Evolutionary conservation across 2,888 invertebrate species (phyloP).

Genomic region (Helicoverpa assulta): DNA sequence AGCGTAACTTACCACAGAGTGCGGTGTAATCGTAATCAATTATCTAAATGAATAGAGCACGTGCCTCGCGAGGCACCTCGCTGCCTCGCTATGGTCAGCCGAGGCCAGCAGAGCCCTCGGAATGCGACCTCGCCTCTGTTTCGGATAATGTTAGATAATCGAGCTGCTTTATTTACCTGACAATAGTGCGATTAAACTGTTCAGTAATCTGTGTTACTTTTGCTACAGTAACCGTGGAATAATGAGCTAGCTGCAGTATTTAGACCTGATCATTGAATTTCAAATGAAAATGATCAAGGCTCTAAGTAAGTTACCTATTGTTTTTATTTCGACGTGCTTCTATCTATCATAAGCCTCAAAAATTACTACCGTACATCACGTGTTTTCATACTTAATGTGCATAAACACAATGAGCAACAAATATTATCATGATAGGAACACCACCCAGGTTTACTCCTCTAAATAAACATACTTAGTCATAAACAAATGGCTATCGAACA

Average conservation of each 20-base stretch:
- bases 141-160: constrained; percentile 43
- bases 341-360: too few species aligned
- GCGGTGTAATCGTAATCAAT: constrained; percentile 40
- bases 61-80: not conserved
- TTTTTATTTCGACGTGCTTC: too few species aligned
- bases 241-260: constrained; percentile 1
- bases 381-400: too few species aligned
- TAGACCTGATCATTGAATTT: constrained; percentile 2
- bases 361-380: too few species aligned
- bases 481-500: constrained; percentile 13
- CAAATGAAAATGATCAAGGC: not conserved
- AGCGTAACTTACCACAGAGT: constrained; percentile 1
- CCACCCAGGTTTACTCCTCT: not conserved
- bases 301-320: too few species aligned
- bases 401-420: not conserved
- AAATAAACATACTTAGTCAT: constrained; percentile 14
- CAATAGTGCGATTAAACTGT: constrained; percentile 25
- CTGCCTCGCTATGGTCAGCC: constrained; percentile 28
- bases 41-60: constrained; percentile 22
- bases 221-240: not conserved
- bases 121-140: constrained; percentile 48
- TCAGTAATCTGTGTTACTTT: not conserved
- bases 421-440: not conserved
- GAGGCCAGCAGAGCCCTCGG: constrained; percentile 56
- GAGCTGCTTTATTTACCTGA: constrained; percentile 30